Conservation (phyloP, 2,797 vertebrate genomes). For the Protosalanx chinensis region DNA sequence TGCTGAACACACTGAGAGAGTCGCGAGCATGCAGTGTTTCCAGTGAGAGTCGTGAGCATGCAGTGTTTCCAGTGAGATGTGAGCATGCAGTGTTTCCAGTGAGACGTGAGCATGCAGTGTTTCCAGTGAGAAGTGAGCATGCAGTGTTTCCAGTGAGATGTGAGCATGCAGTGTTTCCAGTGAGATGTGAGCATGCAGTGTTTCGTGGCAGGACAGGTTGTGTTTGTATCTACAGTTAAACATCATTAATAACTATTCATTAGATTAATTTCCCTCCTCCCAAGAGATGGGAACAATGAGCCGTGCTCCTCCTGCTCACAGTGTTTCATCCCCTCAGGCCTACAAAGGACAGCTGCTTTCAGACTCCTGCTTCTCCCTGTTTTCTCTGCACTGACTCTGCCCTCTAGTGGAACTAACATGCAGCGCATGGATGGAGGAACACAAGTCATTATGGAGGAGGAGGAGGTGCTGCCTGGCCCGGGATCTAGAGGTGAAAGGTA, state of each 20-base stretch:
- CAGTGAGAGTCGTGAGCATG: too few species aligned
- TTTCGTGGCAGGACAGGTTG: background rate
- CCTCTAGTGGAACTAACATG: conserved; percentile 66
- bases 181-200: too few species aligned
- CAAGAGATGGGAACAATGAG: conserved; percentile 25
- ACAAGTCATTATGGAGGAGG: conserved; percentile 49
- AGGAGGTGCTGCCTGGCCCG: conserved; percentile 25
- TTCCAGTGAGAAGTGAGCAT: too few species aligned
- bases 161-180: too few species aligned
- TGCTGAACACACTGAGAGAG: too few species aligned
- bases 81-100: too few species aligned
- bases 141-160: too few species aligned
- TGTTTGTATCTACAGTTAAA: conserved; percentile 14
- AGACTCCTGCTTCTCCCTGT: conserved; percentile 38
- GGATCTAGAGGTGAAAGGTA: conserved; percentile 62
- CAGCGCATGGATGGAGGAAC: conserved; percentile 51
- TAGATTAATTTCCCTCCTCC: conserved; percentile 6
- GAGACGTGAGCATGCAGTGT: too few species aligned
- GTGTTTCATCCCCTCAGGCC: conserved; percentile 42
- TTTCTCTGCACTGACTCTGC: conserved; percentile 62
- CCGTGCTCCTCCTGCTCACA: conserved; percentile 33
- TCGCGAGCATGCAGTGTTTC: too few species aligned
- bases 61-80: background rate
- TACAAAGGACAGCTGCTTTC: conserved; percentile 51
- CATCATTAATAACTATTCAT: conserved; percentile 8